A percentile compares a stretch with the other conserved stretches of the same genome.
Conservation (phyloP, 2,888 invertebrate genomes). For the Mimachlamys varia region DNA sequence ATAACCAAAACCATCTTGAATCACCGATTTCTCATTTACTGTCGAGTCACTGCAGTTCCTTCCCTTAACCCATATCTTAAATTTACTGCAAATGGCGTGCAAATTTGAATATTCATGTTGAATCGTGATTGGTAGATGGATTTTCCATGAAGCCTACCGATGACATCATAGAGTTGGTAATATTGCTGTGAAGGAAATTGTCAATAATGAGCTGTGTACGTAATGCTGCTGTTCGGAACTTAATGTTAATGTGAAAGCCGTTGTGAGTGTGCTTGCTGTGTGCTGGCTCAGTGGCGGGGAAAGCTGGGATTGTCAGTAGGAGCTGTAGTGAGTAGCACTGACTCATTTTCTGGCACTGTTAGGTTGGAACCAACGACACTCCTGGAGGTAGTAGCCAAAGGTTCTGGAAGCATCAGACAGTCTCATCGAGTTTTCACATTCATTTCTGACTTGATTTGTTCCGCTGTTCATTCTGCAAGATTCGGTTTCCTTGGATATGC, state of each 20-base stretch:
- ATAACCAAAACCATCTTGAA: not conserved
- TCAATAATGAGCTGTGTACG: conserved; percentile 33
- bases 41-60: not conserved
- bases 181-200: conserved; percentile 20
- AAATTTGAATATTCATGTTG: conserved; percentile 27
- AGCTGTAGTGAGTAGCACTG: conserved; percentile 9
- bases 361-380: not conserved
- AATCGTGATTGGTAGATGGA: conserved; percentile 1
- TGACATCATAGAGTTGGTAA: conserved; percentile 14
- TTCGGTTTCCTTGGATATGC: not conserved
- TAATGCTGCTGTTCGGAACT: not conserved
- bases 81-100: conserved; percentile 28
- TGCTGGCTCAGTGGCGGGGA: not conserved
- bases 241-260: not conserved
- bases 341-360: conserved; percentile 32
- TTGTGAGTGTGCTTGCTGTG: conserved; percentile 20
- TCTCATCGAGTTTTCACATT: not conserved
- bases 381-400: not conserved
- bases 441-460: conserved; percentile 10
- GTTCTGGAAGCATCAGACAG: not conserved
- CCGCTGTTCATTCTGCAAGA: not conserved
- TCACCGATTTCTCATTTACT: not conserved
- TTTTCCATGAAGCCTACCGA: not conserved
- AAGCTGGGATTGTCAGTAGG: not conserved
- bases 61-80: not conserved